A percentile compares a stretch with the other conserved stretches of the same genome.
Evolutionary conservation across 37 sponge, comb jelly and placozoan genomes (phyloP).

Genomic region (Aphrocallistes beatrix): DNA sequence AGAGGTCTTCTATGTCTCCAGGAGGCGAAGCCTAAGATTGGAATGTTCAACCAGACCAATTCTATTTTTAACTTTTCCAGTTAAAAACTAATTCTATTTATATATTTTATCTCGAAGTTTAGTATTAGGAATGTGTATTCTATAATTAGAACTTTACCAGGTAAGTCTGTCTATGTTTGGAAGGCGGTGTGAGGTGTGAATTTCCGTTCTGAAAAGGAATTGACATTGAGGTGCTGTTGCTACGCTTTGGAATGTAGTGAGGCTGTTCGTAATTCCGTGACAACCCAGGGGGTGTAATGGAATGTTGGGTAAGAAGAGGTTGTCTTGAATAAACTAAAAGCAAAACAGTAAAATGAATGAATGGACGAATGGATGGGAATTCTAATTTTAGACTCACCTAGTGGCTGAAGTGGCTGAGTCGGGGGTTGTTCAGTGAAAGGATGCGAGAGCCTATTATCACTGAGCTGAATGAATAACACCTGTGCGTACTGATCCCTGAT

Average conservation of each 20-base stretch:
- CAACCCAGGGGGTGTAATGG: not conserved
- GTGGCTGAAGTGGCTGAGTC: not conserved
- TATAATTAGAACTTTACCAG: too few relatives aligned
- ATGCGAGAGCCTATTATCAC: not conserved
- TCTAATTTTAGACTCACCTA: not conserved
- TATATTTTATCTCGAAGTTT: too few relatives aligned
- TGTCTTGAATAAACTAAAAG: not conserved
- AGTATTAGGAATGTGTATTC: too few relatives aligned
- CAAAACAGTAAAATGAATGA: not conserved
- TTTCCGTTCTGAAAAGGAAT: not conserved
- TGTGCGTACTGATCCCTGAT: constrained; percentile 15
- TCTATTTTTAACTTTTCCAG: too few relatives aligned
- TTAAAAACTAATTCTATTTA: too few relatives aligned
- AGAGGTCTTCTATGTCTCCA: too few relatives aligned
- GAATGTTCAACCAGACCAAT: too few relatives aligned
- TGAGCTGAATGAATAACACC: constrained; percentile 7
- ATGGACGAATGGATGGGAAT: not conserved
- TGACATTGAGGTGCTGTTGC: not conserved
- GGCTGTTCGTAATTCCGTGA: not conserved
- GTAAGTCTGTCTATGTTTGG: not conserved
- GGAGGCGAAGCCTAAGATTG: too few relatives aligned
- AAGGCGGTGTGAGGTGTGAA: not conserved
- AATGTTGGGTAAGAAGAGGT: not conserved
- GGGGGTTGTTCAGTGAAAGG: not conserved
- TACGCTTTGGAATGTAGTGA: not conserved